Evolutionary conservation across 2,797 vertebrate genomes (phyloP).

Genomic region (Tapera naevia): DNA sequence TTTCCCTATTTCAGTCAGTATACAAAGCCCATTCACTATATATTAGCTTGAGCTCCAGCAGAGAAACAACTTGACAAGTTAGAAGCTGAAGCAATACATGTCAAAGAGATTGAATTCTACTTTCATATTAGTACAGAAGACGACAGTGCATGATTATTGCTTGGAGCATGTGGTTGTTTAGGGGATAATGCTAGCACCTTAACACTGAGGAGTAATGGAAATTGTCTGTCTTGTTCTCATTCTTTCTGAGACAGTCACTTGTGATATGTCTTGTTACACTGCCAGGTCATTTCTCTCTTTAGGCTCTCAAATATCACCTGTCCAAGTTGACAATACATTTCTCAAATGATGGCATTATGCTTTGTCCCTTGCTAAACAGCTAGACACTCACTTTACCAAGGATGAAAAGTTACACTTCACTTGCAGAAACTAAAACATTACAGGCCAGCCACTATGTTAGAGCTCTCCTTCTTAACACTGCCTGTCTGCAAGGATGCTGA

Average conservation of each 20-base stretch:
- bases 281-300: slow-evolving; percentile 70
- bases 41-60: slow-evolving; percentile 42
- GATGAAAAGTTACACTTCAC: slow-evolving; percentile 12
- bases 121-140: slow-evolving; percentile 70
- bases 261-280: slow-evolving; percentile 65
- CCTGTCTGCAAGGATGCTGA: background rate
- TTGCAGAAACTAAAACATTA: slow-evolving; percentile 64
- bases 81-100: slow-evolving; percentile 63
- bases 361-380: slow-evolving; percentile 51
- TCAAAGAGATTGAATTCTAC: slow-evolving; percentile 73
- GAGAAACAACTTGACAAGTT: slow-evolving; percentile 58
- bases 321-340: slow-evolving; percentile 55
- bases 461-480: background rate
- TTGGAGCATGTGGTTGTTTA: slow-evolving; percentile 56
- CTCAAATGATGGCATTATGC: slow-evolving; percentile 45
- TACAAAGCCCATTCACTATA: slow-evolving; percentile 38
- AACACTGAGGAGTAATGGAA: slow-evolving; percentile 65
- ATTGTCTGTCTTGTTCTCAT: slow-evolving; percentile 64
- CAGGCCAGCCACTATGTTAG: background rate
- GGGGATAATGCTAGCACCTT: slow-evolving; percentile 55
- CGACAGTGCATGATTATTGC: slow-evolving; percentile 62
- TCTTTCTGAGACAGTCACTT: slow-evolving; percentile 56
- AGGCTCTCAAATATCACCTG: slow-evolving; percentile 72
- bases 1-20: slow-evolving; percentile 32
- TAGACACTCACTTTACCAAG: background rate